These are phyloP conservation scores for Parasteatoda lunata DNA, from an alignment of 2,888 invertebrate species.

Conservation along the genomic window DNA sequence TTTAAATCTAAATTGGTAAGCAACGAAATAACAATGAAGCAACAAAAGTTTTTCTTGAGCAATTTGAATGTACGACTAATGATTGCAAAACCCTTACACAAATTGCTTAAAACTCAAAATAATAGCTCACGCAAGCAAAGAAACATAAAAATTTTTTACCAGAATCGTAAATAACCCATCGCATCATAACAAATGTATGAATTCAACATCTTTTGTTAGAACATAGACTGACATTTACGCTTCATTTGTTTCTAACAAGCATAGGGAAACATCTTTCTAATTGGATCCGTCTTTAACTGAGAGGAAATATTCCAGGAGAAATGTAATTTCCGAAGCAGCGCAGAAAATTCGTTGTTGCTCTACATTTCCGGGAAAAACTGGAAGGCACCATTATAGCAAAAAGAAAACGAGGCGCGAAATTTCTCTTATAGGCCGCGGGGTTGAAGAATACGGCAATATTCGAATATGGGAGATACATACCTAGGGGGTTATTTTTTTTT, in stretches of 20 bases:
- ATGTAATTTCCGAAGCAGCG: conserved; percentile 48
- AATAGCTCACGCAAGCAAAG: background rate
- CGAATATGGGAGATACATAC: conserved; percentile 9
- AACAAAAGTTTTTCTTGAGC: too few species aligned
- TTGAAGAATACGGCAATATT: background rate
- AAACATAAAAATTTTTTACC: background rate
- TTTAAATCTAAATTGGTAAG: too few species aligned
- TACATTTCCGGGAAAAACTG: conserved; percentile 24
- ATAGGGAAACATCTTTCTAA: conserved; percentile 26
- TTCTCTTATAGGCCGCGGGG: conserved; percentile 6
- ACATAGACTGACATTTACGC: conserved; percentile 6
- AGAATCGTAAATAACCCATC: background rate
- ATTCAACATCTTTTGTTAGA: too few species aligned
- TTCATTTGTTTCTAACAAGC: conserved; percentile 12
- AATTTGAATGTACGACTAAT: too few species aligned
- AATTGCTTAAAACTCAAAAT: too few species aligned
- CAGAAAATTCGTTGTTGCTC: conserved; percentile 26
- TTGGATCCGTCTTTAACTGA: conserved; percentile 49
- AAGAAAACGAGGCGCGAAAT: conserved; percentile 21
- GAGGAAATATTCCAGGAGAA: conserved; percentile 32
- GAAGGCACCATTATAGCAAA: conserved; percentile 10
- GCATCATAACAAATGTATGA: too few species aligned
- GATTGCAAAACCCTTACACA: too few species aligned
- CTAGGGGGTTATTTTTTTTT: conserved; percentile 25
- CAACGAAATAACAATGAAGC: too few species aligned